Conservation (phyloP, 1,140 invertebrate genomes). For the Drosophila serrata region DNA sequence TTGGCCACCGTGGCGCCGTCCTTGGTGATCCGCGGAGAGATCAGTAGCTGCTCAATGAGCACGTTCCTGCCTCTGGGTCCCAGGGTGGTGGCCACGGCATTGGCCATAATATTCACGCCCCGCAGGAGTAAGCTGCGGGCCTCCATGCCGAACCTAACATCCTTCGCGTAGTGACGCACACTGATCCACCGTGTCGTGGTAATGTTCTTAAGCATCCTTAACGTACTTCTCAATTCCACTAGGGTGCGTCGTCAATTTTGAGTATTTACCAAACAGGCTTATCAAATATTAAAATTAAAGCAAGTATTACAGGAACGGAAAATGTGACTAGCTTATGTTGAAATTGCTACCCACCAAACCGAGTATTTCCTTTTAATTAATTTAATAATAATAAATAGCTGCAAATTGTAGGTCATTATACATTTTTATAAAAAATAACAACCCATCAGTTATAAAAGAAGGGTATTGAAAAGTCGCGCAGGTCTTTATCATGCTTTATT, state of each 20-base stretch:
- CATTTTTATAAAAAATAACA: too few relatives aligned
- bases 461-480: slow-evolving; percentile 26
- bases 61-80: slow-evolving; percentile 98
- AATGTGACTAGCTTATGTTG: background rate
- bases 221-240: background rate
- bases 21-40: slow-evolving; percentile 98
- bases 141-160: slow-evolving; percentile 97
- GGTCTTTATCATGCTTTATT: slow-evolving; percentile 34
- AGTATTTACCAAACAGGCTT: background rate
- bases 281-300: background rate
- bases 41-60: slow-evolving; percentile 97
- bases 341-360: too few relatives aligned
- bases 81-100: slow-evolving; percentile 98
- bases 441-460: background rate
- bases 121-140: slow-evolving; percentile 95
- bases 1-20: slow-evolving; percentile 99
- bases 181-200: background rate
- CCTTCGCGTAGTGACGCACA: slow-evolving; percentile 89
- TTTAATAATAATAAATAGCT: too few relatives aligned
- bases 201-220: slow-evolving; percentile 16
- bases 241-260: slow-evolving; percentile 11
- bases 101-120: slow-evolving; percentile 96
- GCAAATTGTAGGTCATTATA: too few relatives aligned
- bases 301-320: background rate
- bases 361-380: too few relatives aligned